Conservation (phyloP, 2,888 invertebrate species). For the Scaptomyza reducta region DNA sequence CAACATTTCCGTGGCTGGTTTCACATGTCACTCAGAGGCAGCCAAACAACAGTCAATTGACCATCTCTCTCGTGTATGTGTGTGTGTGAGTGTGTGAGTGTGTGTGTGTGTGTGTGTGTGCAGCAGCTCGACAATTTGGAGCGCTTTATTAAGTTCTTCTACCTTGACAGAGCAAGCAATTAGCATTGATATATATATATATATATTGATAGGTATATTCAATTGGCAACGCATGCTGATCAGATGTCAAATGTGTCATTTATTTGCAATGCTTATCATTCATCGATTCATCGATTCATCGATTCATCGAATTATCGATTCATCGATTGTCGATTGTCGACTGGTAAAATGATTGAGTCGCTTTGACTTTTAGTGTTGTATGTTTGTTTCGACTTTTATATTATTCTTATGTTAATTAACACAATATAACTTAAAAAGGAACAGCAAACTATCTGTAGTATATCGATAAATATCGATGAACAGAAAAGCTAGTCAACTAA, state of each 20-base stretch:
- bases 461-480: too few relatives aligned
- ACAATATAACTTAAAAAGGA: too few relatives aligned
- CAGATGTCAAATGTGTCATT: slow-evolving; percentile 1
- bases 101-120: slow-evolving; percentile 13
- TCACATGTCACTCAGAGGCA: slow-evolving; percentile 48
- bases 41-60: slow-evolving; percentile 45
- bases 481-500: too few relatives aligned
- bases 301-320: too few relatives aligned
- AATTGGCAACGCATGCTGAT: slow-evolving; percentile 18
- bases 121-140: slow-evolving; percentile 2
- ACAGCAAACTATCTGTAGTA: too few relatives aligned
- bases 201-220: too few relatives aligned
- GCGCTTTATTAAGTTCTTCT: slow-evolving; percentile 16
- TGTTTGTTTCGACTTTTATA: too few relatives aligned
- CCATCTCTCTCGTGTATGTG: slow-evolving; percentile 7
- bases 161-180: slow-evolving; percentile 6
- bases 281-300: not conserved
- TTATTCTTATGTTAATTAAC: too few relatives aligned
- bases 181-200: not conserved
- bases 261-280: not conserved
- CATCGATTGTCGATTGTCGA: too few relatives aligned
- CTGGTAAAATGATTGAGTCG: too few relatives aligned
- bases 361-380: too few relatives aligned
- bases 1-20: slow-evolving; percentile 42
- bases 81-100: slow-evolving; percentile 5